These are phyloP conservation scores for Drosophila pseudoobscura DNA, from an alignment of 1,140 invertebrate species.

Conservation along the genomic window DNA sequence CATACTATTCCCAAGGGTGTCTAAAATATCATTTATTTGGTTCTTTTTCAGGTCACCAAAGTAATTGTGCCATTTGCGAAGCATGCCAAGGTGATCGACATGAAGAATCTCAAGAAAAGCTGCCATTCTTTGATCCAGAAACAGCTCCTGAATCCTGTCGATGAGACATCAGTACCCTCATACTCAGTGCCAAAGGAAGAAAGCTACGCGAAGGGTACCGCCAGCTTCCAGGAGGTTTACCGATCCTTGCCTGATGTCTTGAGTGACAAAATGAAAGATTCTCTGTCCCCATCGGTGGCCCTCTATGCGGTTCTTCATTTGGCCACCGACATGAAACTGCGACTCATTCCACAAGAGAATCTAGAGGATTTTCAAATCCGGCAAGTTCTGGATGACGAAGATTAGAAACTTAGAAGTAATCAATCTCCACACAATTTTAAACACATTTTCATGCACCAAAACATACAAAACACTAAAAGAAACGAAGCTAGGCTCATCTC, in stretches of 20 bases:
- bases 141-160: slow-evolving; percentile 46
- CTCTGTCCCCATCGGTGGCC: slow-evolving; percentile 88
- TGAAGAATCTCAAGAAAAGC: slow-evolving; percentile 88
- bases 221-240: slow-evolving; percentile 84
- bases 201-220: slow-evolving; percentile 31
- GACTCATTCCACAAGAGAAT: slow-evolving; percentile 68
- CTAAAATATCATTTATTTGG: not conserved
- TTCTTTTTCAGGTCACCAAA: slow-evolving; percentile 84
- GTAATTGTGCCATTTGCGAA: slow-evolving; percentile 88
- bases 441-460: too few relatives aligned
- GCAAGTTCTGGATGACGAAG: slow-evolving; percentile 54
- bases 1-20: too few relatives aligned
- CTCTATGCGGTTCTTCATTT: slow-evolving; percentile 90
- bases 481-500: too few relatives aligned
- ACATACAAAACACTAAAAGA: too few relatives aligned
- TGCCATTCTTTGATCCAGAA: slow-evolving; percentile 85
- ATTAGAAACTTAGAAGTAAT: too few relatives aligned
- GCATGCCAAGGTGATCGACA: slow-evolving; percentile 90
- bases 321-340: slow-evolving; percentile 87
- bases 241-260: slow-evolving; percentile 85
- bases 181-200: slow-evolving; percentile 51
- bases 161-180: slow-evolving; percentile 51
- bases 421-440: too few relatives aligned
- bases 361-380: slow-evolving; percentile 74
- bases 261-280: slow-evolving; percentile 85